Conservation (phyloP, 2,113 vertebrate species). For the Stictonetta naevosa region DNA sequence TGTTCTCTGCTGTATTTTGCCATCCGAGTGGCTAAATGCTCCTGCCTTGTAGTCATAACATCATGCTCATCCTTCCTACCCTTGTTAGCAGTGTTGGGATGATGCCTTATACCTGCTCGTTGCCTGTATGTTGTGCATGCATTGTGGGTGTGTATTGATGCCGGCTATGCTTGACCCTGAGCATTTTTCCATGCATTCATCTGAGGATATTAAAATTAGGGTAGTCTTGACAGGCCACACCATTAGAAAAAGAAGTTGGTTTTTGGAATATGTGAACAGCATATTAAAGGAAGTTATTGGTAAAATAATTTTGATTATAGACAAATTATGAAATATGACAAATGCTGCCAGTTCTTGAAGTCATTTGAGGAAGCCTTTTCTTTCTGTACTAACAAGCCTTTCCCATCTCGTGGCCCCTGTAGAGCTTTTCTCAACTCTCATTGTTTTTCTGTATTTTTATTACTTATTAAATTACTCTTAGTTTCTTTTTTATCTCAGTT, state of each 20-base stretch:
- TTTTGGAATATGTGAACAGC: not conserved
- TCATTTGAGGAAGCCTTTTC: conserved; percentile 4
- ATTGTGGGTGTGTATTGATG: not conserved
- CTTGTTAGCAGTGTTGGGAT: not conserved
- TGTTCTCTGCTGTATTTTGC: not conserved
- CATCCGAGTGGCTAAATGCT: not conserved
- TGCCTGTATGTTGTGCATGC: fast-evolving
- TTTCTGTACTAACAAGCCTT: conserved; percentile 3
- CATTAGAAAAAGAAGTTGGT: not conserved
- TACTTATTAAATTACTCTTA: not conserved
- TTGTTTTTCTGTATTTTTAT: conserved; percentile 23
- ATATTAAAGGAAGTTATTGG: not conserved
- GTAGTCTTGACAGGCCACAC: not conserved
- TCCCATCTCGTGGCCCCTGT: not conserved
- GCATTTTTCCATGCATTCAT: not conserved
- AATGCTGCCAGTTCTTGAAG: not conserved
- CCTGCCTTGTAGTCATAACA: not conserved
- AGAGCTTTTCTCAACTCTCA: conserved; percentile 35
- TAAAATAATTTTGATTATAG: not conserved
- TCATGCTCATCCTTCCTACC: not conserved
- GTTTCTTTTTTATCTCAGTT: conserved; percentile 19
- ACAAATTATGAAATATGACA: not conserved
- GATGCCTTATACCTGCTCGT: not conserved
- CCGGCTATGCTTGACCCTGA: not conserved
- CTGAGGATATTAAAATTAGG: not conserved